These are phyloP conservation scores for Microchrysa polita DNA, from an alignment of 2,888 invertebrate genomes.

Conservation along the genomic window DNA sequence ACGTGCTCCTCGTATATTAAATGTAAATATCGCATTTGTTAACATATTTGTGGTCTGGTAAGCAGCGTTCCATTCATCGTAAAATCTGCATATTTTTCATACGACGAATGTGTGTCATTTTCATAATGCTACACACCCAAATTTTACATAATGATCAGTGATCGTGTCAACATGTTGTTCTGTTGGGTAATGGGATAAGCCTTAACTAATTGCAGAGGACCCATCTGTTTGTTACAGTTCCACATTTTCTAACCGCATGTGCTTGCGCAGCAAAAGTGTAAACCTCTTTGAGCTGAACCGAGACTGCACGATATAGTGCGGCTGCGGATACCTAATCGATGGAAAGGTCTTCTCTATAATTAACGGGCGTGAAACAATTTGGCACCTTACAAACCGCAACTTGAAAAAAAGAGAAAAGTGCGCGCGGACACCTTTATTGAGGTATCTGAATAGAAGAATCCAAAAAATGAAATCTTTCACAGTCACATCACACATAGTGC, in stretches of 20 bases:
- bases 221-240: constrained; percentile 23
- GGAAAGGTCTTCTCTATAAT: constrained; percentile 35
- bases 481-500: no score
- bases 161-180: constrained; percentile 2
- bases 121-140: background rate
- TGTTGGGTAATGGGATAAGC: background rate
- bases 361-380: constrained; percentile 41
- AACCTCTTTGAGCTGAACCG: no score
- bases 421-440: constrained; percentile 13
- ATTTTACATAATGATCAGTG: constrained; percentile 7
- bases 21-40: no score
- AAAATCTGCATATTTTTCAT: background rate
- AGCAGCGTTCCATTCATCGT: background rate
- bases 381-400: constrained; percentile 32
- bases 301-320: background rate
- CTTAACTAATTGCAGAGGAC: constrained; percentile 20
- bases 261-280: background rate
- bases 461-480: background rate
- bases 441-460: background rate
- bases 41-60: no score
- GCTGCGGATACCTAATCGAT: background rate
- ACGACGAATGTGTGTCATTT: background rate
- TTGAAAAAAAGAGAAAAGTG: background rate
- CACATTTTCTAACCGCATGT: background rate
- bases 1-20: no score